Evolutionary conservation across 2,797 vertebrate species (phyloP).

Genomic region (Arremon brunneinucha): DNA sequence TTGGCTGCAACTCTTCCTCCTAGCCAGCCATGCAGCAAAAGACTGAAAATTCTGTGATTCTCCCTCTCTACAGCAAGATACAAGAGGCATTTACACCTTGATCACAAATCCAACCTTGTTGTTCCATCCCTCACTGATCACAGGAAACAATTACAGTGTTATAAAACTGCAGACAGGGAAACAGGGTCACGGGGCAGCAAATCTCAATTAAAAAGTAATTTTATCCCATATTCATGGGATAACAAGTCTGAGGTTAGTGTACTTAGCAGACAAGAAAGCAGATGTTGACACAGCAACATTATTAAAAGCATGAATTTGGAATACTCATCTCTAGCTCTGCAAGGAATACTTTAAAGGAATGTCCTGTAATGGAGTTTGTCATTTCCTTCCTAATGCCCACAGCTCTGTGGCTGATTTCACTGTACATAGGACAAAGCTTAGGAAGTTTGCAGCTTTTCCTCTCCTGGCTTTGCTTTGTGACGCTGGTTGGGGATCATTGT

Average conservation of each 20-base stretch:
- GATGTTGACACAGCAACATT: neutral
- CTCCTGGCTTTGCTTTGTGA: neutral
- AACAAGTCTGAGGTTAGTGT: neutral
- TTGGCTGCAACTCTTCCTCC: neutral
- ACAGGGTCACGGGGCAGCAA: neutral
- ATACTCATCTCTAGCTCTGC: neutral
- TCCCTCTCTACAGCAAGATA: neutral
- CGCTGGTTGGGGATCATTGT: neutral
- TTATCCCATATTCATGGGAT: neutral
- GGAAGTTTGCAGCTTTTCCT: neutral
- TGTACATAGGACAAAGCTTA: neutral
- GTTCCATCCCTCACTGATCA: neutral
- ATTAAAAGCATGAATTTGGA: neutral
- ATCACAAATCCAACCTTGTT: neutral
- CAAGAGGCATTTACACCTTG: neutral
- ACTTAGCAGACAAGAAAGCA: neutral
- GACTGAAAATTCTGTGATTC: neutral
- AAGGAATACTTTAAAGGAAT: neutral
- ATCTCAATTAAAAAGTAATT: neutral
- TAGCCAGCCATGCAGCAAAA: neutral
- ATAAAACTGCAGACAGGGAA: neutral
- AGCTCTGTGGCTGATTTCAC: neutral
- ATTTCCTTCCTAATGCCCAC: neutral
- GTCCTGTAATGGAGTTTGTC: neutral
- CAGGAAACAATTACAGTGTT: neutral